These are phyloP conservation scores for Aeoliscus strigatus DNA, from an alignment of 2,797 vertebrate genomes.

Conservation along the genomic window DNA sequence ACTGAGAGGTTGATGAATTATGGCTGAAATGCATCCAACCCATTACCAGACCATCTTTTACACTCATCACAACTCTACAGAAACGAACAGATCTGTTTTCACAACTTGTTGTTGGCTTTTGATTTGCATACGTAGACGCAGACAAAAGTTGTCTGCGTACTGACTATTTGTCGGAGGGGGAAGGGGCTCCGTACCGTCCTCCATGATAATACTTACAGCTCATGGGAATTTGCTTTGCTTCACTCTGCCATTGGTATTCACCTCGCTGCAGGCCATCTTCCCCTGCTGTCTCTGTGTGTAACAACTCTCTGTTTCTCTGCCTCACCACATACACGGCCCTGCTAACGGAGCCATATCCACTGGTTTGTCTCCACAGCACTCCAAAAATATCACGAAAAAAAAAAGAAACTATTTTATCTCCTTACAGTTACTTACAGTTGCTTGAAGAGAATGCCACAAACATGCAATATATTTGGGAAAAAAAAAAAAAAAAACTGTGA, in stretches of 20 bases:
- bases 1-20: conserved; percentile 45
- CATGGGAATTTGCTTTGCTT: conserved; percentile 27
- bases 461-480: no score
- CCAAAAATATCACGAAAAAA: no score
- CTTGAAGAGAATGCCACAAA: no score
- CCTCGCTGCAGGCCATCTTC: conserved; percentile 25
- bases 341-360: conserved; percentile 44
- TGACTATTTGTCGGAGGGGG: conserved; percentile 28
- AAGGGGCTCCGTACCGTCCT: conserved; percentile 33
- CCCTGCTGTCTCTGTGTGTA: conserved; percentile 18
- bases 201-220: conserved; percentile 30
- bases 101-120: conserved; percentile 5
- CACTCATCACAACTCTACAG: no score
- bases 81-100: conserved; percentile 27
- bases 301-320: conserved; percentile 31
- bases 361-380: no score
- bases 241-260: conserved; percentile 39
- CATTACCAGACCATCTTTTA: no score
- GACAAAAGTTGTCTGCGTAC: conserved; percentile 7
- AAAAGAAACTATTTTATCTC: neutral
- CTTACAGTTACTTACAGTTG: no score
- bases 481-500: no score
- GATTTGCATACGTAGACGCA: neutral
- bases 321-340: conserved; percentile 42
- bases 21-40: conserved; percentile 46